These are phyloP conservation scores for Molossus molossus DNA, from an alignment of 2,797 vertebrate species.

Conservation along the genomic window DNA sequence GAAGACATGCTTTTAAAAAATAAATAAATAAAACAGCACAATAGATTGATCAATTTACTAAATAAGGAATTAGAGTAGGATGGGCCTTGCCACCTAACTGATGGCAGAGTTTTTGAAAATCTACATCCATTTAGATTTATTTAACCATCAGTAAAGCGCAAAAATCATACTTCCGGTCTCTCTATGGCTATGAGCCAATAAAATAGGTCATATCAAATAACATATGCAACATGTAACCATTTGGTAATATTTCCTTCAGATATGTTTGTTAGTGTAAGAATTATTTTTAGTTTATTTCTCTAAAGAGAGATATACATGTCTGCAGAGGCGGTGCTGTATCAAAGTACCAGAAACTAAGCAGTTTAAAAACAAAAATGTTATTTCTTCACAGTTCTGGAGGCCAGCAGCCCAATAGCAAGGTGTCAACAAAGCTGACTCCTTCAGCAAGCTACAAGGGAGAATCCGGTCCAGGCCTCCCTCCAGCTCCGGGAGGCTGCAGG, in stretches of 20 bases:
- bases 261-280: not conserved
- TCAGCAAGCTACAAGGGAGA: not conserved
- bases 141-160: not conserved
- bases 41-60: not conserved
- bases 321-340: not conserved
- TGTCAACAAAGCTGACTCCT: too few relatives aligned
- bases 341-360: not conserved
- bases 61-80: not conserved
- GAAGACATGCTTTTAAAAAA: not conserved
- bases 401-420: not conserved
- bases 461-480: fast-evolving
- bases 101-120: not conserved
- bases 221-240: not conserved
- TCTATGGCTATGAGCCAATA: not conserved
- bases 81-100: not conserved
- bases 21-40: not conserved
- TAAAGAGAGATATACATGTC: not conserved
- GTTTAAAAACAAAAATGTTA: not conserved
- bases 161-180: not conserved
- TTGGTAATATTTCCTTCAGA: not conserved
- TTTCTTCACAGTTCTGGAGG: not conserved
- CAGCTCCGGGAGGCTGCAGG: too few relatives aligned
- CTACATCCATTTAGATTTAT: not conserved
- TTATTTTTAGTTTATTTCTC: not conserved
- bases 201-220: not conserved